Conservation (phyloP, 1,140 invertebrate species). For the Diabrotica undecimpunctata region DNA sequence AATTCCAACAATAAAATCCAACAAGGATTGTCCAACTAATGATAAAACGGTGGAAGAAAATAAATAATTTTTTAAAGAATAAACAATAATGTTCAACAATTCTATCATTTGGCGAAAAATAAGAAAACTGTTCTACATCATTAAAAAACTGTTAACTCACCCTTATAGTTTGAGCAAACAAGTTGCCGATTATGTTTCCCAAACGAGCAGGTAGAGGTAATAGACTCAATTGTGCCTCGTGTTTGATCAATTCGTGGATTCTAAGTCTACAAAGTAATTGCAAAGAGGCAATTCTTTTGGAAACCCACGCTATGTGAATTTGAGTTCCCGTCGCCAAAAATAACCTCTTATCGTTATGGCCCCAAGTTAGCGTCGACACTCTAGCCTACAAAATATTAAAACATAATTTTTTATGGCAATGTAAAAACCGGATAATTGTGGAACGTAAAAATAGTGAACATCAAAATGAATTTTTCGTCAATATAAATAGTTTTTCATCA, state of each 20-base stretch:
- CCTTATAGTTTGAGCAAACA: constrained; percentile 94
- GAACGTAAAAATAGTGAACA: no score
- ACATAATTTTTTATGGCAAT: no score
- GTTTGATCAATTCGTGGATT: constrained; percentile 59
- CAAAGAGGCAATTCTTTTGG: constrained; percentile 81
- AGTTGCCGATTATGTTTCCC: constrained; percentile 75
- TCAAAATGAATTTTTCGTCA: no score
- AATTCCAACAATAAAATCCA: no score
- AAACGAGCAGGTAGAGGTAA: constrained; percentile 84
- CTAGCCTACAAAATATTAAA: constrained; percentile 61
- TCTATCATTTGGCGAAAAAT: no score
- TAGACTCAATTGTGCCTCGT: constrained; percentile 57
- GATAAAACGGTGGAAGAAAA: no score
- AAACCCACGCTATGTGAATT: constrained; percentile 90
- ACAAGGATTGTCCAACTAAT: no score
- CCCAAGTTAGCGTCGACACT: constrained; percentile 93
- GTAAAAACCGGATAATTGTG: no score
- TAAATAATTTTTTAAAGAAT: no score
- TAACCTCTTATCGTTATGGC: constrained; percentile 91
- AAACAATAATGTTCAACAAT: no score
- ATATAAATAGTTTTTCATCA: not conserved
- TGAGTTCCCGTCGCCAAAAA: constrained; percentile 89
- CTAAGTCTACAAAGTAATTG: constrained; percentile 81
- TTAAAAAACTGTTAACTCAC: constrained; percentile 51
- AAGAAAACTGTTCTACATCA: no score